These are phyloP conservation scores for Leptodactylus fallax DNA, from an alignment of 2,797 vertebrate species.

Conservation along the genomic window DNA sequence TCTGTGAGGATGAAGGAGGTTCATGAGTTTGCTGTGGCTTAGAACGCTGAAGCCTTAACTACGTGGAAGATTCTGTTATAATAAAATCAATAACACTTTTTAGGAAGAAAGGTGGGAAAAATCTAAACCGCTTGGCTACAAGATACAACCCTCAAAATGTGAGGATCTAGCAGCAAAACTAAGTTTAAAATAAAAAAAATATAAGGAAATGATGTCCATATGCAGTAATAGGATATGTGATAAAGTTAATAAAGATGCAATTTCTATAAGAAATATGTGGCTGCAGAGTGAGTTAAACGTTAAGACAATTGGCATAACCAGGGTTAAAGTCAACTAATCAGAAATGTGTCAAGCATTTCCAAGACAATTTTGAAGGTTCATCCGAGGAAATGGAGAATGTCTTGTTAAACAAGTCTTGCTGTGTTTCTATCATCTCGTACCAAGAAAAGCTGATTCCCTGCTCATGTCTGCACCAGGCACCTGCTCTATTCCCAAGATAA, in stretches of 20 bases:
- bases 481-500: conserved; percentile 10
- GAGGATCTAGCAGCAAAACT: too few relatives aligned
- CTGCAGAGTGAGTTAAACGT: neutral
- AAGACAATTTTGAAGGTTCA: conserved; percentile 46
- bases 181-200: neutral
- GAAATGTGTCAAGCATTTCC: conserved; percentile 31
- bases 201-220: neutral
- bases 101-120: neutral
- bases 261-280: neutral
- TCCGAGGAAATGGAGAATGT: neutral
- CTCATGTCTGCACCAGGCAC: neutral
- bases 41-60: neutral
- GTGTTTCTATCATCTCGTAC: conserved; percentile 16
- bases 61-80: neutral
- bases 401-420: neutral
- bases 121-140: neutral
- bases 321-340: conserved; percentile 31
- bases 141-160: neutral
- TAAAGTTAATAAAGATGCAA: neutral
- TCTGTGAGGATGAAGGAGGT: neutral
- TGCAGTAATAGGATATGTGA: neutral
- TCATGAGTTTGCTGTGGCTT: neutral
- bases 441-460: conserved; percentile 7
- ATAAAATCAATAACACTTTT: neutral
- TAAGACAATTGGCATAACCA: neutral